phyloP scores from a whole-genome alignment of 1,140 invertebrate species.

The Lucilia cuprina region DNA sequence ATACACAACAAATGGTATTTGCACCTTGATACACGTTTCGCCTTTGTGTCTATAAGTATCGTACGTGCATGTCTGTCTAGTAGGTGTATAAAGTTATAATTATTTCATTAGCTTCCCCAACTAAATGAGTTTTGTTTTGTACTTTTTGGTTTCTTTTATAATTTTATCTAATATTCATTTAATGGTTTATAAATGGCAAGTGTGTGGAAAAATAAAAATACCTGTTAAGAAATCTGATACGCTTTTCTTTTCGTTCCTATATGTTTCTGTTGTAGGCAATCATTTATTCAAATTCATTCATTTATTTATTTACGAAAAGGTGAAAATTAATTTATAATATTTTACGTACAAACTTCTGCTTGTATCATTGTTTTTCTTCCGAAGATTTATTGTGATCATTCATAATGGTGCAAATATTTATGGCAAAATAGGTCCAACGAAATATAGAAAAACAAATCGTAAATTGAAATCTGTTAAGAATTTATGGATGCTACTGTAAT shows the following conservation, averaged over 20 bases:
- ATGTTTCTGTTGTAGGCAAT: neutral
- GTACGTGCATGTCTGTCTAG: neutral
- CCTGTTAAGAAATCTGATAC: neutral
- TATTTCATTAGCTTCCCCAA: slow-evolving; percentile 20
- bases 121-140: neutral
- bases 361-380: neutral
- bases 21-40: neutral
- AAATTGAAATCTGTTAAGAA: neutral
- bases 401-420: neutral
- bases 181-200: slow-evolving; percentile 11
- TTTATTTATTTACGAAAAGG: neutral
- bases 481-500: neutral
- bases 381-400: slow-evolving; percentile 9
- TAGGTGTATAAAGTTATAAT: neutral
- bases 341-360: neutral
- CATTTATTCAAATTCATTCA: slow-evolving; percentile 25
- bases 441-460: no score
- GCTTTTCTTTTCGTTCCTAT: neutral
- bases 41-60: neutral
- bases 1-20: neutral
- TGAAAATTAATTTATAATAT: slow-evolving; percentile 25
- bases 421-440: neutral
- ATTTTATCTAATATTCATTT: slow-evolving; percentile 27
- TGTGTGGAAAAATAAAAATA: neutral
- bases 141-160: neutral